Evolutionary conservation across 2,888 invertebrate species (phyloP), one percentile per base, ranked within the genome.

Genomic region (Spilosoma lubricipeda): DNA sequence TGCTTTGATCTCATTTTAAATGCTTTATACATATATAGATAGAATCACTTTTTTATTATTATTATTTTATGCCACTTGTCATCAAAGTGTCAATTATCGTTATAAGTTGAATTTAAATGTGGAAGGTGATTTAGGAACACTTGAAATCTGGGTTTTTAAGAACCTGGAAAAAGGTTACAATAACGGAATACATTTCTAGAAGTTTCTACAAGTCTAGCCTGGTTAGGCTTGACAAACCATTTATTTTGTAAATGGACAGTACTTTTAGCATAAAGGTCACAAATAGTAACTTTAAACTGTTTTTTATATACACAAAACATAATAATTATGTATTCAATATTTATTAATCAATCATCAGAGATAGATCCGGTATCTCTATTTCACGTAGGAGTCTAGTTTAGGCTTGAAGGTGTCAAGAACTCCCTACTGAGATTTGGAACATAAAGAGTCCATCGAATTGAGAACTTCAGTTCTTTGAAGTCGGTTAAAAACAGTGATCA

Each of bases 1-100:
- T 30, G 63, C 63, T 30, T 63, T 63, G 63, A 30, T 63, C 63
- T 63, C 63, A 63, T 63, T 63, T 63, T 59, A 18, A 15, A 63
- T 30, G 63, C 63, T 63, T 63, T 63, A 63, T 63, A 27, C 59
- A 13, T 13, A 63, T 63, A 27, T 63, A 63, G 30, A 63, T 30
- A 30, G 7, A 63, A 2, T 30, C 18, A 30, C 7, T 63, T 30
- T 63, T 63, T 4, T 3, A 59, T 59, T 27, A 63, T 5, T 63
- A 30, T 63, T 63, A 15, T 63, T 63, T 63, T 30, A 15, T 30
- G 63, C 30, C 56, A 56, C n/a, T 56, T 56, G 27, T 59, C 27
- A 27, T 59, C 2, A 48, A 42, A 48, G 48, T 48, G 48, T 48
- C 48, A 48, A 48, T 48, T 48, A 48, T 48, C 5, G 1, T 48